Evolutionary conservation across 2,113 vertebrate species (phyloP), one percentile per base, ranked within the genome.

Genomic region (Muntiacus muntjak): DNA sequence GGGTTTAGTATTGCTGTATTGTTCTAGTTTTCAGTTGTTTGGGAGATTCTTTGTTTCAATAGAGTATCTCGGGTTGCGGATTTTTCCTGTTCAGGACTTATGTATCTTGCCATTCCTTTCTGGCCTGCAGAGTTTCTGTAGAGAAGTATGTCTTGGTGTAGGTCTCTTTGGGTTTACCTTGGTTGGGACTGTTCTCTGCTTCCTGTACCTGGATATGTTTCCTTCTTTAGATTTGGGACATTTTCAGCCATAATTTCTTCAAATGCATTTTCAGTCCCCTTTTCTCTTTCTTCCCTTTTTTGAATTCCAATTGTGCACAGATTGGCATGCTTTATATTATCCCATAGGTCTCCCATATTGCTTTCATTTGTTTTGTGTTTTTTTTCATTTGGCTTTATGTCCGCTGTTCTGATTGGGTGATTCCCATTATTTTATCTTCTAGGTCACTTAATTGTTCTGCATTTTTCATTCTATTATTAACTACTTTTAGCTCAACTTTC

Each of bases 311-410:
- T 33, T 52, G 47, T 81, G 16, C 1, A 5, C 17, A 81, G 45
- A 21, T 12, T 19, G 36, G 16, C 47, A 33, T 0, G 16, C 28
- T 21, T 11, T 52, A 0, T 81, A 12, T 33, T 52, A 33, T 52
- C 78, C 45, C 78, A 3, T 6, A 3, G 45, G 28, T 33, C 16
- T 81, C 45, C 12, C 17, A 19, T 12, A 17, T 33, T 50, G 2
- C 28, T 21, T 11, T 19, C 7, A 4, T 58, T 55, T 55, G 1
- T 47, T 50, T 50, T 4, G 6, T 45, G 6, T 45, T 19, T 19
- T 33, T 33, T 81, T 50, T 2, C 4, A 50, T 12, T 81, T 81
- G 78, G 28, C 45, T 81, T 81, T 52, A 17, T 7, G 5, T 33
- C 76, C 1, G 5, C 16, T 52, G 28, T 81, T 52, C 45, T 81